Evolutionary conservation across 1,140 invertebrate genomes (phyloP), one percentile per base, ranked within the genome.

Genomic region (Zaprionus davidi): DNA sequence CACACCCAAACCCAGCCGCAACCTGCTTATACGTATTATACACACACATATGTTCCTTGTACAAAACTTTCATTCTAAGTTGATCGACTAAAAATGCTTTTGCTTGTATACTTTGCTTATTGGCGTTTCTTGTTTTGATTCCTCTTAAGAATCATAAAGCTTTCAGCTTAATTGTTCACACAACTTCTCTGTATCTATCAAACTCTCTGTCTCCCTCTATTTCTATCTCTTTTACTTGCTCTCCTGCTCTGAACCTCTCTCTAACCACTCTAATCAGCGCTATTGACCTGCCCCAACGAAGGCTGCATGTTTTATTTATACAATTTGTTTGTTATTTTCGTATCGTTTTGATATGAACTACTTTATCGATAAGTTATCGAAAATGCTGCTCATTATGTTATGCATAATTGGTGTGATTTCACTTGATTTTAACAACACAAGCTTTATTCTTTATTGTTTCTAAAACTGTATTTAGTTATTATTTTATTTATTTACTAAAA

Each of bases 71-170:
- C 56, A 55, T 56, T 28, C 49, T 85, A 71, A 81, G 65, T 78
- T 81, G 17, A 46, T 17, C 41, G 41, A 72, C 15, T 17, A 38
- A 36, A 36, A 67, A 38, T 60, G 72, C 72, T 75, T 69, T 64
- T 71, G 72, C 68, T 71, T 79, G 82, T 77, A 79, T 74, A 69
- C 77, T 70, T 87, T 87, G 82, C 83, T 87, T 86, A 86, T 87
- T 87, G 83, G 82, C 80, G 57, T 71, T 79, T 57, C 31, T 65
- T 59, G 49, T 82, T 26, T 56, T n/a, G 7, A 60, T 55, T 76
- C 46, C 44, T 36, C 53, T 38, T 56, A 53, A 59, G 57, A 6
- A 9, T 57, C 24, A 26, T 31, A 24, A 22, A 51, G 24, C 56
- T 82, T 57, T 76, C 68, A 72, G 80, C 68, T 60, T 67, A 44